Evolutionary conservation across 2,113 vertebrate genomes (phyloP), one percentile per base, ranked within the genome.

Genomic region (Chionomys nivalis): DNA sequence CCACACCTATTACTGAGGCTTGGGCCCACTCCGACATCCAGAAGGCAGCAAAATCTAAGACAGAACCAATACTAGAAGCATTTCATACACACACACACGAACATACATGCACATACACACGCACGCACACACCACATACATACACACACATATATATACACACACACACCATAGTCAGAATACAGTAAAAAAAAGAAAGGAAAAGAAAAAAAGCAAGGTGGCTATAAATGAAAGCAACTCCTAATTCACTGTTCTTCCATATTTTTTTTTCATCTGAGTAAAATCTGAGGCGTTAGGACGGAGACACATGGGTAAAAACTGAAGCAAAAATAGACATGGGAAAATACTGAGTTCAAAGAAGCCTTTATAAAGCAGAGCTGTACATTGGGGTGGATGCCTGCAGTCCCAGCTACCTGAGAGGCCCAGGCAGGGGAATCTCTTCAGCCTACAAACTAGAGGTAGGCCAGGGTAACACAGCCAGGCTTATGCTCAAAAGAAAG

Each of bases 41-140:
- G 63, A 94, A 93, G 61, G 75, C 2, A 63, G 55, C n/a, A 78
- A 66, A 79, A 77, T 70, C 58, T 58, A 94, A 88, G 49, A 81
- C 3, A 87, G 21, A 94, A 94, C 23, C 49, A 49, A 76, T 31
- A 33, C 5, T n/a, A 95, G n/a, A 52, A 91, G 28, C 14, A 36
- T 75, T 39, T 2, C 70, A n/a, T 4, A 66, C n/a, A 79, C 7
- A 92, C n/a, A 78, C 17, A 83, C 13, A n/a, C n/a, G n/a, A n/a
- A 90, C 16, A 31, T 31, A 49, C 49, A n/a, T 36, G 42, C 23
- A 79, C 10, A 92, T n/a, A 87, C 24, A 82, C 26, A 87, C 28
- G 36, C 36, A 55, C 24, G 75, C 31, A 88, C 33, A 61, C 14
- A 36, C 19, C 87, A 23, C 19, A 75, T 23, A 87, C 12, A 82